A percentile compares a stretch with the other conserved stretches of the same genome.
phyloP scores from a whole-genome alignment of 1,140 invertebrate genomes.

The Aphelenchoides avenae region DNA sequence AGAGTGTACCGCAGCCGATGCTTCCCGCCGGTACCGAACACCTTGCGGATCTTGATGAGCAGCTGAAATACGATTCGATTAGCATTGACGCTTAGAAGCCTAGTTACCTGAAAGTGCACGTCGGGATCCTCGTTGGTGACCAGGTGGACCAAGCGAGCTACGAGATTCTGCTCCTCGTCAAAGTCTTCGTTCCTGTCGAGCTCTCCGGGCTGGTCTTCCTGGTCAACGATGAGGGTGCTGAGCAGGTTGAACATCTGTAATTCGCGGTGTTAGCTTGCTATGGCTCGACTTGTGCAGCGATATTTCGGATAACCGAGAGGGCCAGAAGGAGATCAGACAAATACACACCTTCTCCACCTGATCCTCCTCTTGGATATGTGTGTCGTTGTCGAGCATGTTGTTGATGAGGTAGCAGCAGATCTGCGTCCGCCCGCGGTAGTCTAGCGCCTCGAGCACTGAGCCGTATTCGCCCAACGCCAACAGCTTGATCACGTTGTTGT shows the following conservation, averaged over 20 bases:
- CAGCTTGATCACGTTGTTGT: constrained; percentile 83
- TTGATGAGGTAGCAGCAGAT: constrained; percentile 81
- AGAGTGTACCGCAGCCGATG: constrained; percentile 81
- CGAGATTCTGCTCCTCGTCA: constrained; percentile 86
- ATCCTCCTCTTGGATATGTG: constrained; percentile 78
- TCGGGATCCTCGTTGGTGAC: constrained; percentile 78
- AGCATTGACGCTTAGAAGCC: background rate
- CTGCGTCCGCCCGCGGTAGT: constrained; percentile 79
- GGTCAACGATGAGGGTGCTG: constrained; percentile 75
- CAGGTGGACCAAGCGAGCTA: constrained; percentile 84
- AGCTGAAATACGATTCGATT: constrained; percentile 56
- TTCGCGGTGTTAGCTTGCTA: background rate
- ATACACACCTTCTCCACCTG: constrained; percentile 63
- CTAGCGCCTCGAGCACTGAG: constrained; percentile 78
- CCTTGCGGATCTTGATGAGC: constrained; percentile 73
- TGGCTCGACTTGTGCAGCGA: background rate
- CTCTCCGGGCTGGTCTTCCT: constrained; percentile 67
- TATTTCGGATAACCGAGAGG: too few species aligned
- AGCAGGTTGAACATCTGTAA: constrained; percentile 27
- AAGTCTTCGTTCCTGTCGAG: constrained; percentile 86
- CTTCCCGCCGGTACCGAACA: constrained; percentile 80
- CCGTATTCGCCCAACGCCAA: constrained; percentile 74
- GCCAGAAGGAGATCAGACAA: constrained; percentile 3
- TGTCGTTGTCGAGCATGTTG: constrained; percentile 79
- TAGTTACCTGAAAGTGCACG: constrained; percentile 72